Conservation (phyloP, 1,140 invertebrate genomes). For the Portunus trituberculatus region DNA sequence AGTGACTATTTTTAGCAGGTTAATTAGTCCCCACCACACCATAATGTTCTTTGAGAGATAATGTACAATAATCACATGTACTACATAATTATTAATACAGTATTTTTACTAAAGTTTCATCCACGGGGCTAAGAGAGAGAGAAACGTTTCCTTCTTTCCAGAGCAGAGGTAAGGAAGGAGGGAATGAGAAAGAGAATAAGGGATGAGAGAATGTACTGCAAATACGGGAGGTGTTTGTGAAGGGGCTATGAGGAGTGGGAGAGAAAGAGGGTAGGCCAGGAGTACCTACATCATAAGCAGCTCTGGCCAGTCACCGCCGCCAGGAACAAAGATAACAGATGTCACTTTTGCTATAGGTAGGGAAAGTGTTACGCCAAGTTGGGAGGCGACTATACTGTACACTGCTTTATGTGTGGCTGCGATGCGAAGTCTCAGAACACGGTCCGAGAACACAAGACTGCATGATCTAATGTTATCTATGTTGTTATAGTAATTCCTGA, state of each 20-base stretch:
- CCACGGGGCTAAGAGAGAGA: not conserved
- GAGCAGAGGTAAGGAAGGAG: not conserved
- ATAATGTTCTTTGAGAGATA: conserved; percentile 67
- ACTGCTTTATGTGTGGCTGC: no score
- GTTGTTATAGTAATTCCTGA: no score
- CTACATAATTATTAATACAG: conserved; percentile 71
- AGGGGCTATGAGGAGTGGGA: not conserved
- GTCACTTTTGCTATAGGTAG: no score
- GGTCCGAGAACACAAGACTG: no score
- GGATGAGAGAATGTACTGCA: not conserved
- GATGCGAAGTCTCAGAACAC: no score
- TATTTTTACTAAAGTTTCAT: conserved; percentile 74
- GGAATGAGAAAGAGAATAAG: not conserved
- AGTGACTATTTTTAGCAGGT: conserved; percentile 39
- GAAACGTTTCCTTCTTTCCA: not conserved
- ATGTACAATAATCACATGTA: conserved; percentile 75
- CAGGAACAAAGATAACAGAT: no score
- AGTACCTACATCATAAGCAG: no score
- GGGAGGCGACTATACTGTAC: no score
- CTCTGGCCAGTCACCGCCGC: no score
- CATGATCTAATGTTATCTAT: no score
- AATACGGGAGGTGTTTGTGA: not conserved
- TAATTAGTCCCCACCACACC: conserved; percentile 32
- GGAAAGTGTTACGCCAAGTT: no score
- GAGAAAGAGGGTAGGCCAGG: not conserved